These are phyloP conservation scores for Apeira syringaria DNA, from an alignment of 2,888 invertebrate genomes.

Conservation along the genomic window DNA sequence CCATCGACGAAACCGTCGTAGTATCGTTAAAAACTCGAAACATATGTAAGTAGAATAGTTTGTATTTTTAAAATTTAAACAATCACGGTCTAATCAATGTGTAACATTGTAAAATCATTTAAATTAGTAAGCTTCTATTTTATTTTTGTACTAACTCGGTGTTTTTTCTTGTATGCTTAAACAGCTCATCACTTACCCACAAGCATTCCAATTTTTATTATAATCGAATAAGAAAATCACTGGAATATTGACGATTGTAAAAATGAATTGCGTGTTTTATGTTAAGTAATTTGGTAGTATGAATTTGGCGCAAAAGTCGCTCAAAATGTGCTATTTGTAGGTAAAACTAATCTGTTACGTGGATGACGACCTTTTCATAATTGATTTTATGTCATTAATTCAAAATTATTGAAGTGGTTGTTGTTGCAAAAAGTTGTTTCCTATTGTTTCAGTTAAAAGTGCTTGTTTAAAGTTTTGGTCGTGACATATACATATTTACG, in stretches of 20 bases:
- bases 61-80: constrained; percentile 34
- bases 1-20: constrained; percentile 6
- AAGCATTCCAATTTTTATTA: constrained; percentile 40
- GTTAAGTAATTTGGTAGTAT: background rate
- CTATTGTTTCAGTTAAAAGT: too few relatives aligned
- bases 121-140: constrained; percentile 23
- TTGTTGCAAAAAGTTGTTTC: background rate
- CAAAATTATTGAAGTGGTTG: too few relatives aligned
- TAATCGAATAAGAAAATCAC: background rate
- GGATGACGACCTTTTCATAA: background rate
- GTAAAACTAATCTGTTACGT: background rate
- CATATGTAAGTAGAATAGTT: constrained; percentile 47
- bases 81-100: constrained; percentile 49
- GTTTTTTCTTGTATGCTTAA: constrained; percentile 28
- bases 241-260: background rate
- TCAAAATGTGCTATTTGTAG: constrained; percentile 7
- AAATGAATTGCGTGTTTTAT: background rate
- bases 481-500: too few relatives aligned
- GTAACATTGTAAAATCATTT: constrained; percentile 48
- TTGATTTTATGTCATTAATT: too few relatives aligned
- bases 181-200: constrained; percentile 23
- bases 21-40: constrained; percentile 15
- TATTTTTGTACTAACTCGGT: constrained; percentile 49
- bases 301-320: constrained; percentile 1
- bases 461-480: too few relatives aligned